These are phyloP conservation scores for Desoria tigrina DNA, from an alignment of 2,888 invertebrate species.

Conservation along the genomic window DNA sequence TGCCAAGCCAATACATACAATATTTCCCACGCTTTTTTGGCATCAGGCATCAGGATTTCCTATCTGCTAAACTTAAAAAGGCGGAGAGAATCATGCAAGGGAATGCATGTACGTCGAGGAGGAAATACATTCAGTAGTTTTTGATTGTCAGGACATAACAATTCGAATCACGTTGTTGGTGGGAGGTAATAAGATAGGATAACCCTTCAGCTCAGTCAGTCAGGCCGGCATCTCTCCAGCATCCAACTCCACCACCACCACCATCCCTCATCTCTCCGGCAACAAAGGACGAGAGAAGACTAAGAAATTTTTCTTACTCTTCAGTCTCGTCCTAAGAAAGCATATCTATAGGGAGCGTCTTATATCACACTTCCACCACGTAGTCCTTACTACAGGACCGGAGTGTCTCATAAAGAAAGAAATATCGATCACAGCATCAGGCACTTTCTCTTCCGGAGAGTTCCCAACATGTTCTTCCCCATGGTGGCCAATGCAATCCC, in stretches of 20 bases:
- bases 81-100: conserved; percentile 19
- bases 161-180: conserved; percentile 53
- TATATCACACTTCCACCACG: no score
- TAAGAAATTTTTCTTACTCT: conserved; percentile 35
- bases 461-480: background rate
- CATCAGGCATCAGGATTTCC: background rate
- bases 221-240: background rate
- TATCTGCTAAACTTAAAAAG: background rate
- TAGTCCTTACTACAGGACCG: no score
- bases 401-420: background rate
- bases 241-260: background rate
- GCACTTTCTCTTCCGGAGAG: background rate
- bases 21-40: no score
- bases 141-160: conserved; percentile 52
- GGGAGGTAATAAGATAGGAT: conserved; percentile 53
- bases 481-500: conserved; percentile 6
- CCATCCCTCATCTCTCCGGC: conserved; percentile 30
- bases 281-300: conserved; percentile 48
- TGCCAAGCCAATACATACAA: no score
- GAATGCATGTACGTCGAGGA: conserved; percentile 38
- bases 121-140: conserved; percentile 47
- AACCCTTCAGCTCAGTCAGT: conserved; percentile 42
- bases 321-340: background rate
- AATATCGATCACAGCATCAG: conserved; percentile 11
- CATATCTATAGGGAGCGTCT: no score